Percentiles rank a stretch among this genome's conserved stretches.
These are phyloP conservation scores for Eristalinus sepulchralis DNA, from an alignment of 2,888 invertebrate genomes.

Conservation along the genomic window DNA sequence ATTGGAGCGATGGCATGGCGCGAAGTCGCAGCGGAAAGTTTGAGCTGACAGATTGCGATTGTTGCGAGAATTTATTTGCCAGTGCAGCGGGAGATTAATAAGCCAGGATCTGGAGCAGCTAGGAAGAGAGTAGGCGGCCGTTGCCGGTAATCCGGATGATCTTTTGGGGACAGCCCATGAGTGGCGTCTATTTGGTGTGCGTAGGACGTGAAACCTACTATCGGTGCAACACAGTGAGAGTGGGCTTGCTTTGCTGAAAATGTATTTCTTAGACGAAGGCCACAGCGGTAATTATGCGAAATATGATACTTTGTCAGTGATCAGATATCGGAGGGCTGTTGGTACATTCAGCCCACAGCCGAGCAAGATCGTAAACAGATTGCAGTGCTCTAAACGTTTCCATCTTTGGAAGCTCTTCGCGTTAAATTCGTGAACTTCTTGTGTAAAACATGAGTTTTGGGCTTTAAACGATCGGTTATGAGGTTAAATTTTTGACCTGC, in stretches of 20 bases:
- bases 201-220: neutral
- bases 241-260: no score
- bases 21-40: slow-evolving; percentile 18
- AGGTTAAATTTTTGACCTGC: no score
- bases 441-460: neutral
- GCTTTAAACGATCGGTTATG: no score
- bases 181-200: neutral
- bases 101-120: neutral
- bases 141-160: neutral
- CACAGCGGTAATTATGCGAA: neutral
- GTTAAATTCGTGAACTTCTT: neutral
- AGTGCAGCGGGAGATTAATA: slow-evolving; percentile 41
- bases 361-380: neutral
- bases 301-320: neutral
- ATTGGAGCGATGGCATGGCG: slow-evolving; percentile 13
- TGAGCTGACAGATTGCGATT: slow-evolving; percentile 53
- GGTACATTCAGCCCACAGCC: no score
- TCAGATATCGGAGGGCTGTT: neutral
- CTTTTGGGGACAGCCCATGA: neutral
- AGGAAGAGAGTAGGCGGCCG: neutral
- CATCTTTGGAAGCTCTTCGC: neutral
- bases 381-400: neutral
- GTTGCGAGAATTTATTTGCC: slow-evolving; percentile 45
- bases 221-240: neutral
- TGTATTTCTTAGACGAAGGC: neutral